Evolutionary conservation across 2,797 vertebrate species (phyloP).

Genomic region (Eulemur mongoz): DNA sequence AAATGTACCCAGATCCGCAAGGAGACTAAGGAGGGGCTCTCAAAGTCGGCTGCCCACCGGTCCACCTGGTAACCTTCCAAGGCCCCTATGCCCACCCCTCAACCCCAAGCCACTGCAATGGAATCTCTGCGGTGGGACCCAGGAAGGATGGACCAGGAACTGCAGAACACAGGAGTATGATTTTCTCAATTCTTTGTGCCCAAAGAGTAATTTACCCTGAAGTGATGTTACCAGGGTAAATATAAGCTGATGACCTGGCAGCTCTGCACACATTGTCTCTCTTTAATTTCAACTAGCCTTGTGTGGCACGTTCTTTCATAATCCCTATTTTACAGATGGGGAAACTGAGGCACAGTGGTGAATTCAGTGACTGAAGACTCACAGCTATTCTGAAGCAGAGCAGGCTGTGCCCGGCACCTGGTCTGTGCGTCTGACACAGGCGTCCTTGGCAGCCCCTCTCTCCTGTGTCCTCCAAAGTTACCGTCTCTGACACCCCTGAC

Average conservation of each 20-base stretch:
- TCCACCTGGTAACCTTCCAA: background rate
- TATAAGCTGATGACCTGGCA: background rate
- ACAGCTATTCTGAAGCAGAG: background rate
- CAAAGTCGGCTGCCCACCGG: background rate
- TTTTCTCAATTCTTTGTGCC: background rate
- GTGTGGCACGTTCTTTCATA: background rate
- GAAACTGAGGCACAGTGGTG: background rate
- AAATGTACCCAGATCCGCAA: background rate
- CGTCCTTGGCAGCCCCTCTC: background rate
- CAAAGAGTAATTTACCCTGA: background rate
- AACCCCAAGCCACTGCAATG: too few species aligned
- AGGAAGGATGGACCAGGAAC: background rate
- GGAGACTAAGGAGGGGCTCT: background rate
- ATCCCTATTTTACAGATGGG: background rate
- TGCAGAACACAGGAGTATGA: background rate
- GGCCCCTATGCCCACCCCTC: background rate
- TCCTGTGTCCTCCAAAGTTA: background rate
- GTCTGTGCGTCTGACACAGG: background rate
- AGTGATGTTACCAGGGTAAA: too few species aligned
- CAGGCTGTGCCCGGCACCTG: accelerated
- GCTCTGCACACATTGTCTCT: accelerated
- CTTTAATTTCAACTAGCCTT: background rate
- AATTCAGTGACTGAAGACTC: background rate
- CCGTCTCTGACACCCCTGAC: conserved; percentile 9
- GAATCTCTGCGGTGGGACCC: too few species aligned